Evolutionary conservation across 2,797 vertebrate genomes (phyloP), one percentile per base, ranked within the genome.

Genomic region (Lophius americanus): DNA sequence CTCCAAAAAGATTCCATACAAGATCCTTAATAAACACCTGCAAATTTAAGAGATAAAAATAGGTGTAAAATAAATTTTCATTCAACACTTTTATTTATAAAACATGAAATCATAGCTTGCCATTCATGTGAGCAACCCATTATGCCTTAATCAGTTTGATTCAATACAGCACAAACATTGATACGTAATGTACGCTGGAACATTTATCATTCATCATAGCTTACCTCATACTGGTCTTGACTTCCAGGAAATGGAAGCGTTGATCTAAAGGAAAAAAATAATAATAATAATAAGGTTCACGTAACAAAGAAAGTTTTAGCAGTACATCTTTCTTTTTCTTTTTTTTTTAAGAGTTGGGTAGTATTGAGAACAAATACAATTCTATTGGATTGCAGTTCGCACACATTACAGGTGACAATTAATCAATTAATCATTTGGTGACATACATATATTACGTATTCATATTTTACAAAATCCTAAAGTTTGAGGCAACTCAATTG

Each of bases 151-250:
- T 64, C 39, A 8, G 12, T 32, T 50, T 12, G 47, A 12, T 4
- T 37, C 6, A 2, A 9, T 8, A 41, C 6, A 61, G 12, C 4
- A n/a, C 35, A 37, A 39, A 2, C 35, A 33, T 8, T 56, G 7
- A 62, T n/a, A 33, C 9, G 33, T 51, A 8, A 39, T 4, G 2
- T 9, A 48, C 44, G 33, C 1, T 39, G 51, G 5, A 53, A 1
- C 6, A 62, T 10, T 3, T 9, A 64, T 51, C 44, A 56, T 67
- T 68, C 2, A 3, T 32, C 47, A 8, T 2, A 14, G 12, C 70
- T 95, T 91, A 98, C 98, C 95, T 97, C 96, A 94, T 99, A 99
- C 61, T 97, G 94, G 8, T 97, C 95, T 84, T 97, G 95, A 0
- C 92, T 93, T 76, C 98, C 98, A 76, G 95, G 96, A 85, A 94